These are phyloP conservation scores for Oplegnathus fasciatus DNA, from an alignment of 2,113 vertebrate genomes.

Conservation along the genomic window DNA sequence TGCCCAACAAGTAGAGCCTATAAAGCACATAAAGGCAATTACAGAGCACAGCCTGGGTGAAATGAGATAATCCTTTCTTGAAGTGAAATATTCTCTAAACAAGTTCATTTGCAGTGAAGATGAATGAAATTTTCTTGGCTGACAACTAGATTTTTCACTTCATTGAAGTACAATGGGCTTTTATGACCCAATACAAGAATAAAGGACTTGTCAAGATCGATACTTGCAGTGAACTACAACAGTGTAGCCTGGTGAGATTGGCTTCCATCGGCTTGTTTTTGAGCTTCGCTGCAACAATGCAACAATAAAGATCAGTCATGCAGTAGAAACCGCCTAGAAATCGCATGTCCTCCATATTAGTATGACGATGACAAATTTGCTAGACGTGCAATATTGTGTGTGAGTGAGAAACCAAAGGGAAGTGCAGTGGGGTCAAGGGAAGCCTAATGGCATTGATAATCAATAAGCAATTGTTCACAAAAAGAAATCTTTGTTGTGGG, in stretches of 20 bases:
- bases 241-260: not conserved
- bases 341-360: not conserved
- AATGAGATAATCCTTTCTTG: not conserved
- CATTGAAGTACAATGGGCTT: not conserved
- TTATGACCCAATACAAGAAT: conserved; percentile 1
- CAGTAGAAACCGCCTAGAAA: conserved; percentile 4
- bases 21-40: not conserved
- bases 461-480: conserved; percentile 66
- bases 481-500: conserved; percentile 25
- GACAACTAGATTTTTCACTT: not conserved
- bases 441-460: conserved; percentile 56
- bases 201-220: conserved; percentile 26
- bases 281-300: not conserved
- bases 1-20: not conserved
- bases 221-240: not conserved
- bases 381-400: not conserved
- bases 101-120: conserved; percentile 5
- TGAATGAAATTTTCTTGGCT: not conserved
- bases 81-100: not conserved
- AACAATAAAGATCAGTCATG: conserved; percentile 33
- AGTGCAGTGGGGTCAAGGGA: conserved; percentile 2
- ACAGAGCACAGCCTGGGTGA: not conserved
- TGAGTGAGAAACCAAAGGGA: not conserved
- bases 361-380: conserved; percentile 12
- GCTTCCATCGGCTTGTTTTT: conserved; percentile 15